Evolutionary conservation across 2,888 invertebrate genomes (phyloP), one percentile per base, ranked within the genome.

Genomic region (Eucriotettix oculatus): DNA sequence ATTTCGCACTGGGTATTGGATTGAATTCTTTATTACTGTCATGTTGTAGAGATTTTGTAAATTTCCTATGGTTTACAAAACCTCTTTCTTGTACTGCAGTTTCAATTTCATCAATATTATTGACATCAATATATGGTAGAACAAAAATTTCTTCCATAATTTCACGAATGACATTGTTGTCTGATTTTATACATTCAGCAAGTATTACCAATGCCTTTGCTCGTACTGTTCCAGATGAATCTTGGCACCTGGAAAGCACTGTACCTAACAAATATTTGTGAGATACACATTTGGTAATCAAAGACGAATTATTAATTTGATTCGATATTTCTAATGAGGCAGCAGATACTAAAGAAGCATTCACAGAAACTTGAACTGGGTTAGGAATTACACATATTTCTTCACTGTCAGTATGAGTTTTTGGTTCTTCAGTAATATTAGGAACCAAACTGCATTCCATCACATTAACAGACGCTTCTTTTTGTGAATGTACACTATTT

Each of bases 131-230:
- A 12, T 55, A 57, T n/a, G 58, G 58, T 2, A 40, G 40, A 16
- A 61, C 52, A 53, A 61, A 61, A 29, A 61, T 61, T 55, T 55
- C 56, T 54, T 58, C 52, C 58, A 61, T 56, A n/a, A 60, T 42
- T 16, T 60, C 57, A 12, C 40, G 16, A 16, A 61, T 44, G 12
- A 52, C 42, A 17, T 17, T 42, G 10, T 58, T 56, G 52, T 56
- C 17, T 42, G 66, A 63, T 10, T 70, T 66, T 41, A 81, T 75
- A 62, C 77, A 75, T 56, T 79, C 79, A 0, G 79, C 74, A 57
- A 86, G 74, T 12, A 79, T 73, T 7, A 74, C 69, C 64, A 86
- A 76, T 5, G 85, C 84, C 68, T 82, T 79, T 55, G 80, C 77
- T 55, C 86, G 76, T 52, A 86, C 77, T 63, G 79, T 74, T 65